These are phyloP conservation scores for Pica pica DNA, from an alignment of 2,113 vertebrate species.

Conservation along the genomic window DNA sequence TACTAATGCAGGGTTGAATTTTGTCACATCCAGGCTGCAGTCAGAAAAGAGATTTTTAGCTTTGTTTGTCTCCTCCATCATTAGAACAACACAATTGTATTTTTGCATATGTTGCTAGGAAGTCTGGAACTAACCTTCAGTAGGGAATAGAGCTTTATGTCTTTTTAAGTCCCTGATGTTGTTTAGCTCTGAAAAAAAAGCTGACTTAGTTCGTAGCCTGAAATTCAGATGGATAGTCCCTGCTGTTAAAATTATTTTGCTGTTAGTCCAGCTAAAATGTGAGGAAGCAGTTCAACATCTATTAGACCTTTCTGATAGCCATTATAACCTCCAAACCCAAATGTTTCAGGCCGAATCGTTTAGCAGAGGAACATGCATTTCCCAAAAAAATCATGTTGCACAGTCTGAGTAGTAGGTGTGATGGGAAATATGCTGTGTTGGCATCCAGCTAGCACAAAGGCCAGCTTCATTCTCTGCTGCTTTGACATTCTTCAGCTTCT, in stretches of 20 bases:
- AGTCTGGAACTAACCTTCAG: background rate
- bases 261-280: slow-evolving; percentile 2
- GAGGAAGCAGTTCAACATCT: background rate
- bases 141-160: background rate
- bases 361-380: slow-evolving; percentile 17
- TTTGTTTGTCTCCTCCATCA: background rate
- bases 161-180: background rate
- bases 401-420: slow-evolving; percentile 16
- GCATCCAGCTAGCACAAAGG: background rate
- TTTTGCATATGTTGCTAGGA: background rate
- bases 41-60: background rate
- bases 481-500: slow-evolving; percentile 63
- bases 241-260: background rate
- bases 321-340: background rate
- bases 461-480: background rate
- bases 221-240: background rate
- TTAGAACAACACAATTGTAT: background rate
- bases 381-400: background rate
- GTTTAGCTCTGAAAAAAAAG: background rate
- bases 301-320: background rate
- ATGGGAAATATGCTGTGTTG: background rate
- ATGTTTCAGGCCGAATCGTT: background rate
- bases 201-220: background rate
- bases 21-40: background rate
- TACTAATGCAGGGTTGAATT: background rate